Percentiles rank a stretch among this genome's conserved stretches.
phyloP scores from a whole-genome alignment of 35 echinoderm and acorn worm genomes.

The Patiria miniata region DNA sequence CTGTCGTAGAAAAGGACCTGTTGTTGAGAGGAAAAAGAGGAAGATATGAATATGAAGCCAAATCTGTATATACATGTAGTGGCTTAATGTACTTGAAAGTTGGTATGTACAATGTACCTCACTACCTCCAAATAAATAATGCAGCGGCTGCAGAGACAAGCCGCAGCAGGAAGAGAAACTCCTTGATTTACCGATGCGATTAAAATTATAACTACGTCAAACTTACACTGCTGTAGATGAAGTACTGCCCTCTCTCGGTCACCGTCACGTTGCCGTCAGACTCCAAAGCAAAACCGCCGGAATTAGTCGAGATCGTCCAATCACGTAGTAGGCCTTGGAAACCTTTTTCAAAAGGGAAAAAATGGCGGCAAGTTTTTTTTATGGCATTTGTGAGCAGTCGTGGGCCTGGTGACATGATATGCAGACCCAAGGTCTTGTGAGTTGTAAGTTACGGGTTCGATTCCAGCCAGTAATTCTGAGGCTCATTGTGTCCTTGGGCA shows the following conservation, averaged over 20 bases:
- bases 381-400: too few species aligned
- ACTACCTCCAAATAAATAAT: not conserved
- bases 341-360: not conserved
- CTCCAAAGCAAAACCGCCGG: slow-evolving; percentile 24
- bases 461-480: too few species aligned
- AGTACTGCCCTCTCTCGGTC: slow-evolving; percentile 30
- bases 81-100: too few species aligned
- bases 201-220: not conserved
- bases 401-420: too few species aligned
- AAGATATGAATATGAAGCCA: not conserved
- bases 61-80: too few species aligned
- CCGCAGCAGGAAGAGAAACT: too few species aligned
- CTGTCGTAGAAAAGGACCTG: slow-evolving; percentile 91
- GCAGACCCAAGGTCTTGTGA: too few species aligned
- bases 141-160: not conserved
- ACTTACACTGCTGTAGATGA: slow-evolving; percentile 41
- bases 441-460: too few species aligned
- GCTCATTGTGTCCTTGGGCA: too few species aligned
- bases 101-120: not conserved
- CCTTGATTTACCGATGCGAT: too few species aligned
- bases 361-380: too few species aligned
- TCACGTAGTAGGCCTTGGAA: slow-evolving; percentile 1
- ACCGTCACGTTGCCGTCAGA: slow-evolving; percentile 27
- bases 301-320: slow-evolving; percentile 8
- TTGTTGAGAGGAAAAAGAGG: not conserved